Evolutionary conservation across 1,140 invertebrate genomes (phyloP).

Genomic region (Anoplophora glabripennis): DNA sequence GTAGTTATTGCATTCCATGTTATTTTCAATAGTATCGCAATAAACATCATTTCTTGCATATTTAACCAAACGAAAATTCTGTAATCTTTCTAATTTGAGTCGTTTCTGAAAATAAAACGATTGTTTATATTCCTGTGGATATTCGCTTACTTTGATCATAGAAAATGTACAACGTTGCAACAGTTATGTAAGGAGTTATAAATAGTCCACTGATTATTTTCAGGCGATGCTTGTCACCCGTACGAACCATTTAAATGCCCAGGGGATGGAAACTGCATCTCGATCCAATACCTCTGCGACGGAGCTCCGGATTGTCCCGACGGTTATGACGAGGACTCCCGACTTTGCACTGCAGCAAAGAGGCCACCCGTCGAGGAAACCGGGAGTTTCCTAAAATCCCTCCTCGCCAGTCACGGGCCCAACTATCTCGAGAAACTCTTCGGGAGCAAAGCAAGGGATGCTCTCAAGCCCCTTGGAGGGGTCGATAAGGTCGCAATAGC

Average conservation of each 20-base stretch:
- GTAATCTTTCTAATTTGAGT: no score
- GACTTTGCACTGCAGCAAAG: constrained; percentile 94
- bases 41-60: no score
- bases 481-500: constrained; percentile 93
- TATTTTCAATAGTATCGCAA: no score
- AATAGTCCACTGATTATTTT: neutral
- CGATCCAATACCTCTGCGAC: constrained; percentile 92
- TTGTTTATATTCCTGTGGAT: no score
- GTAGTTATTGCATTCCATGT: no score
- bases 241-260: constrained; percentile 96
- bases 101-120: no score
- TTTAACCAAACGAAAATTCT: no score
- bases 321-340: constrained; percentile 83
- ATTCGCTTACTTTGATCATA: no score
- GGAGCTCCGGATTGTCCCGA: constrained; percentile 92
- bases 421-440: constrained; percentile 96
- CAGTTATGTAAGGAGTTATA: neutral
- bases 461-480: constrained; percentile 84
- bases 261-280: constrained; percentile 86
- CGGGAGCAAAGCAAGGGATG: constrained; percentile 88
- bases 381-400: constrained; percentile 87
- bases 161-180: neutral
- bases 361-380: constrained; percentile 95
- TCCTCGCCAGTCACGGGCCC: constrained; percentile 89
- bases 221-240: constrained; percentile 72